A percentile compares a stretch with the other conserved stretches of the same genome.
Conservation (phyloP, 2,113 vertebrate genomes). For the Oncorhynchus gorbuscha region DNA sequence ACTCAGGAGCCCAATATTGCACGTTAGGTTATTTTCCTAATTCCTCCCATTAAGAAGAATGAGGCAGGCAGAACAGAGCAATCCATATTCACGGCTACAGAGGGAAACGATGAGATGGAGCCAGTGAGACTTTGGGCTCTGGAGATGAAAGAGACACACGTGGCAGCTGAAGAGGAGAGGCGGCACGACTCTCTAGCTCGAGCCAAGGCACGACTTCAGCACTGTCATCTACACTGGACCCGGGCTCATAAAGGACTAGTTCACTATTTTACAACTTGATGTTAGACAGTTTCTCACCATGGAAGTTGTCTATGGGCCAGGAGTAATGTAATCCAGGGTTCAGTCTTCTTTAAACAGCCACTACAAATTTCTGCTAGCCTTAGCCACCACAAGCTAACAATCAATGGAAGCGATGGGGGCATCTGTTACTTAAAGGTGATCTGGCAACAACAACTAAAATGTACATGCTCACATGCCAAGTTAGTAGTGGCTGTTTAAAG, state of each 20-base stretch:
- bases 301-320: too few relatives aligned
- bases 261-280: too few relatives aligned
- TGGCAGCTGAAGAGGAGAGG: constrained; percentile 64
- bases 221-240: constrained; percentile 31
- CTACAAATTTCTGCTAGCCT: too few relatives aligned
- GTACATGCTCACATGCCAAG: too few relatives aligned
- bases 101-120: constrained; percentile 20
- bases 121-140: constrained; percentile 2
- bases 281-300: too few relatives aligned
- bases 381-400: too few relatives aligned
- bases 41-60: constrained; percentile 34
- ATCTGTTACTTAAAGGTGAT: too few relatives aligned
- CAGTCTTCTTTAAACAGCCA: too few relatives aligned
- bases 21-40: constrained; percentile 43
- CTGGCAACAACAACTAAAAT: too few relatives aligned
- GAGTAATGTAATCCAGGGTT: too few relatives aligned
- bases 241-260: not conserved
- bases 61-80: constrained; percentile 26
- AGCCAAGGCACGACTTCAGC: constrained; percentile 32
- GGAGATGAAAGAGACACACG: constrained; percentile 72
- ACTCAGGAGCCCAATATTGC: constrained; percentile 28
- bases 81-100: constrained; percentile 62
- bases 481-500: too few relatives aligned
- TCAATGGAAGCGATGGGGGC: too few relatives aligned
- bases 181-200: constrained; percentile 35